Conservation (phyloP, 2,888 invertebrate genomes). For the Eumacrocentrus americanus region DNA sequence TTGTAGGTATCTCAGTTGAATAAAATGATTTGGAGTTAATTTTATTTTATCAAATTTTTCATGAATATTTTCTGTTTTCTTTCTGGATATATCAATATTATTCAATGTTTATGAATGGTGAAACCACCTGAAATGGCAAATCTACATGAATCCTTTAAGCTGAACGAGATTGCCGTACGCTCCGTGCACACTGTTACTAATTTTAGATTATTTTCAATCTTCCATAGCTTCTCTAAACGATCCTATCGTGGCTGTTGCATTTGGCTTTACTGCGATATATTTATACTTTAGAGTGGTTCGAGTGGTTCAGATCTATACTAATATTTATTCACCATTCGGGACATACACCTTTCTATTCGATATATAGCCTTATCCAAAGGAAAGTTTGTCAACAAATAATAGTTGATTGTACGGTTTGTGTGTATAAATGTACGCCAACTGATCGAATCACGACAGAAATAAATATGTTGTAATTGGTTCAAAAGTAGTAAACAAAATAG, state of each 20-base stretch:
- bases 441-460: no score
- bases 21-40: background rate
- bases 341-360: background rate
- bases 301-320: constrained; percentile 19
- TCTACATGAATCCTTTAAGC: background rate
- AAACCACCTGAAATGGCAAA: background rate
- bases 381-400: background rate
- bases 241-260: constrained; percentile 22
- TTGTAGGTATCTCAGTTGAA: background rate
- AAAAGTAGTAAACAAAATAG: no score
- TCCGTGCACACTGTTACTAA: constrained; percentile 20
- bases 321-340: constrained; percentile 9
- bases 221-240: constrained; percentile 21
- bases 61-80: background rate
- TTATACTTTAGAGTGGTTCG: constrained; percentile 35
- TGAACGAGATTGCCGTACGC: constrained; percentile 10
- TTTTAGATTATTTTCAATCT: constrained; percentile 28
- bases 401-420: background rate
- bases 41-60: background rate
- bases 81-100: background rate
- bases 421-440: background rate
- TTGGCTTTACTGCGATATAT: constrained; percentile 34
- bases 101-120: background rate
- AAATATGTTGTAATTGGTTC: no score
- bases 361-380: no score